phyloP scores from a whole-genome alignment of 2,113 vertebrate genomes.

The Manacus vitellinus region DNA sequence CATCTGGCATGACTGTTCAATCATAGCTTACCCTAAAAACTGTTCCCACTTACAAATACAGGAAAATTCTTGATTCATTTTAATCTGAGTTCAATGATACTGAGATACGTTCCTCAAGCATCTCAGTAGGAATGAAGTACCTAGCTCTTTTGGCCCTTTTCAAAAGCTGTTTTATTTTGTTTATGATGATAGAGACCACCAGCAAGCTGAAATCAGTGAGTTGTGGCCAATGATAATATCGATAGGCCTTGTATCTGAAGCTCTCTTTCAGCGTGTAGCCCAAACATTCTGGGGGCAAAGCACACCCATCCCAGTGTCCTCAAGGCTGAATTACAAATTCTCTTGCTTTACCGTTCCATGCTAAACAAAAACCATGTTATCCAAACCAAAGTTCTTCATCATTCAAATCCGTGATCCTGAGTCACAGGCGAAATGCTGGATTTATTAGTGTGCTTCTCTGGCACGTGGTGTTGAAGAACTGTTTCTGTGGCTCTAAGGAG shows the following conservation, averaged over 20 bases:
- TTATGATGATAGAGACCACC: background rate
- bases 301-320: background rate
- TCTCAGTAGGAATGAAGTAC: background rate
- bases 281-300: background rate
- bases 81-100: background rate
- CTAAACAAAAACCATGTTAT: background rate
- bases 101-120: background rate
- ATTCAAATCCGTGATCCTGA: background rate
- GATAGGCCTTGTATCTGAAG: background rate
- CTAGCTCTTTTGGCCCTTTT: background rate
- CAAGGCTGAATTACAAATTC: background rate
- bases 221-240: background rate
- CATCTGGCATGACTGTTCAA: background rate
- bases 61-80: background rate
- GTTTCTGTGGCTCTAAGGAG: background rate
- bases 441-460: background rate
- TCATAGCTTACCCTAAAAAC: background rate
- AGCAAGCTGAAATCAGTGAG: background rate
- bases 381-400: background rate
- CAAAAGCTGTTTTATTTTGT: background rate
- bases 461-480: background rate
- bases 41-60: background rate
- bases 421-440: background rate
- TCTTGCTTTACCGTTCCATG: background rate
- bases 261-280: background rate